Base-by-base conservation (phyloP, 2,797 vertebrate genomes). In the Enteromius thamalakanensis region DNA sequence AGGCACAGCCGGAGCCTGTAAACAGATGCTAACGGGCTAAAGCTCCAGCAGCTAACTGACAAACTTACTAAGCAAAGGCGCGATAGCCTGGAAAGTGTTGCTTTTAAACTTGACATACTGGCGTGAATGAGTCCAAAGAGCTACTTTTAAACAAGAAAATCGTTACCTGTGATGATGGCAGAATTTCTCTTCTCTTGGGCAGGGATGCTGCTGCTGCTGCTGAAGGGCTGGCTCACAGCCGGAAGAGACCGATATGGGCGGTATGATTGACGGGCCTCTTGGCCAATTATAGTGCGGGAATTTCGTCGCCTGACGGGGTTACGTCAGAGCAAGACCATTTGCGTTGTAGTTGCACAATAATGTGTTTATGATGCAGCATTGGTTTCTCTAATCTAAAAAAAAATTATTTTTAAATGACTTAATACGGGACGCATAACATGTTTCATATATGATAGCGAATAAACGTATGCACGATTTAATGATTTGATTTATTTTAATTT, bases 241-340 rank as follows among this genome's bases (percentile, higher is more conserved):
- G 88, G 88, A 89, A 89, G 71, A 58, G 42, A 49, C 58, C 29
- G 49, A 34, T 5, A 64, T 29, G 70, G 81, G 42, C 45, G 65
- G 55, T 32, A 32, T 82, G 62, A 79, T 51, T 80, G 81, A 55
- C 79, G 37, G 32, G 19, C 8, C 23, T 65, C 51, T 65, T 34
- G 26, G 14, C 88, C 88, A 89, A 87, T 87, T 72, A 67, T 15
- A 60, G 60, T 10, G 49, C 17, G 14, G 3, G 60, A 6, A 51
- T 80, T 68, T 42, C 47, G 85, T 86, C 86, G 85, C 86, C 86
- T 85, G 88, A 89, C 86, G 37, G 72, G 72, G 0, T 4, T 15
- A 84, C 86, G 83, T 89, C 83, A 85, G 21, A 26, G 21, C 21
- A 76, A 58, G 45, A 8, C 17, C 4, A 17, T 82, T 60, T 71